Base-by-base conservation (phyloP, 2,797 vertebrate species). In the Rhyacichthys aspro region DNA sequence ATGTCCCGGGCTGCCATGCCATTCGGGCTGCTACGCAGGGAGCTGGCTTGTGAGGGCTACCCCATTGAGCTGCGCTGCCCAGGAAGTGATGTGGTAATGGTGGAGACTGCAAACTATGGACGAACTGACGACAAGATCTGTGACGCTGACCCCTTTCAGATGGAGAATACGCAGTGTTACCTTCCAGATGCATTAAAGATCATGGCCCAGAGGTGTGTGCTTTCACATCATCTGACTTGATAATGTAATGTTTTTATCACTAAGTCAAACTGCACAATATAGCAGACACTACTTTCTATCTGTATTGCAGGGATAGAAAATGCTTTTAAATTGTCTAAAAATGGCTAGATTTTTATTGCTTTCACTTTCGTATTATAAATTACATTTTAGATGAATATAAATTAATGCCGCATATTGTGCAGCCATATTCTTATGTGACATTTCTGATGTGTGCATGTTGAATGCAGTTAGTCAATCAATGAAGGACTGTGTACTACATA, bases 111-210 rank as follows among this genome's bases (percentile, higher is more conserved):
- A 70, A 97, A 97, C 90, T 97, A 97, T 1, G 95, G 96, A 17
- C 94, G 96, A 66, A 97, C 96, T 0, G 96, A 97, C 0, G 95
- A 96, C 92, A 97, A 97, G 89, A 97, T 97, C 89, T 97, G 96
- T 34, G 96, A 97, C 0, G 95, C 96, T 0, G 96, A 97, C 83
- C 95, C 95, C 12, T 97, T 96, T 89, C 96, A 97, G 91, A 97
- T 97, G 96, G 95, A 96, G 87, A 97, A 97, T 0, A 94, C 96
- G 74, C 95, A 96, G 87, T 97, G 96, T 85, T 96, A 96, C 91
- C 91, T 96, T 71, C 95, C 95, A 0, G 95, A 96, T 0, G 95
- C 95, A 76, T 95, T 96, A 87, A 97, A 97, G 90, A 97, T 97
- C 87, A 97, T 96, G 95, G 95, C 95, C 14, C 95, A 94, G 88